Base-by-base conservation (phyloP, 23 tunicate genomes). In the Styela plicata region DNA sequence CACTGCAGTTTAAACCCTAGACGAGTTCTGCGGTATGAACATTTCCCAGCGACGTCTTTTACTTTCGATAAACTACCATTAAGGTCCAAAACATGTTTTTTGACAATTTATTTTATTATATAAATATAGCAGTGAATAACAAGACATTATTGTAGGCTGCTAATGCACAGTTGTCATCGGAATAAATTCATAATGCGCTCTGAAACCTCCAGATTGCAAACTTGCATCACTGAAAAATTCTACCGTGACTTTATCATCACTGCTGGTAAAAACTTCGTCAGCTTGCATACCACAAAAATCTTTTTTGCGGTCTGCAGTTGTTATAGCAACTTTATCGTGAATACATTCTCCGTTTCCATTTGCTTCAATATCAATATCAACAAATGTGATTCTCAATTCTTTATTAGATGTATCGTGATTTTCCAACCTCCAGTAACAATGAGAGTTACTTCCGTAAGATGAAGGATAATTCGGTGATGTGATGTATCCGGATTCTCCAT, bases 361-460 rank as follows among this genome's bases (percentile, higher is more conserved):
- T 21, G 33, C 44, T 44, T 76, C 81, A 10, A 76, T 53, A 44
- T 76, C 81, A 24, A 76, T 53, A 18, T 76, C 81, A 28, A 44
- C 0, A 27, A 76, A 76, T 44, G 63, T 28, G 16, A 76, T 53
- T 25, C 17, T 29, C 64, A 76, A 65, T 30, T 28, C 23, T 31
- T 31, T 27, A n/a, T 33, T 71, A 21, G 32, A 21, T 3, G 77
- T 5, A 32, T 71, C 35, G 7, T 3, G 7, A 36, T 28, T 32
- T 22, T 30, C 34, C 3, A 71, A 19, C 3, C 5, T 32, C 77
- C 77, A 71, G 17, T 27, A 3, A 17, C 77, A 71, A 32, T 30
- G 34, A 3, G 77, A 28, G 77, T 71, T 71, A n/a, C 36, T 22
- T 29, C 36, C 18, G 17, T 71, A 71, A 3, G 77, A 21, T 31